Conservation (phyloP, 2,797 vertebrate species). For the Picus viridis region DNA sequence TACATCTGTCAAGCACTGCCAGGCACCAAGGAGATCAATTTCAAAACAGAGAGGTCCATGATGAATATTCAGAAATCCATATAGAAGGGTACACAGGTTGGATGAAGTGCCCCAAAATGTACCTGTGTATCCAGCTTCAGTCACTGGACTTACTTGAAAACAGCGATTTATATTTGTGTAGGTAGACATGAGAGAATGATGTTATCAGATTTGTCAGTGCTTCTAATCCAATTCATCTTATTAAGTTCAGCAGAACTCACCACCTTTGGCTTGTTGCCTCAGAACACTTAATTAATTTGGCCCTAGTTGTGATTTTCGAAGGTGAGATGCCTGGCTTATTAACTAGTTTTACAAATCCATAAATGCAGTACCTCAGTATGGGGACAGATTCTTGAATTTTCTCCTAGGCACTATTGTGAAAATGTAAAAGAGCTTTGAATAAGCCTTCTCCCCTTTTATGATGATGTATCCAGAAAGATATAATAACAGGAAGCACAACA, state of each 20-base stretch:
- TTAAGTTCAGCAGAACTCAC: background rate
- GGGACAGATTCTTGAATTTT: slow-evolving; percentile 1
- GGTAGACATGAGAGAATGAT: background rate
- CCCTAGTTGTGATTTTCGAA: slow-evolving; percentile 25
- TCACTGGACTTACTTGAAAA: background rate
- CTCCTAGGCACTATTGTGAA: background rate
- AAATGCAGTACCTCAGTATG: background rate
- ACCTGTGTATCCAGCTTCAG: background rate
- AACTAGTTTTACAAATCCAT: slow-evolving; percentile 36
- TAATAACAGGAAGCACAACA: background rate
- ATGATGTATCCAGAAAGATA: background rate
- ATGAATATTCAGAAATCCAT: background rate
- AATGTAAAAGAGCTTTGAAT: background rate
- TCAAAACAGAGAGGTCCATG: background rate
- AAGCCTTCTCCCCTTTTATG: background rate
- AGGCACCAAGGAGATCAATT: background rate
- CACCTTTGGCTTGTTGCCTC: slow-evolving; percentile 10
- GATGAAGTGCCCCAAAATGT: background rate
- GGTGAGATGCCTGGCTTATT: slow-evolving; percentile 37
- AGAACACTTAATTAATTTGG: slow-evolving; percentile 53
- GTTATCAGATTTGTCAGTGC: background rate
- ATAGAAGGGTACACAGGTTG: fast-evolving
- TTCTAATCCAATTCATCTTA: slow-evolving; percentile 25
- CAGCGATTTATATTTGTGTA: background rate
- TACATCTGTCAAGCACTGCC: background rate